Base-by-base conservation (phyloP, 2,797 vertebrate genomes). In the Cynodonichthys magdalenae region DNA sequence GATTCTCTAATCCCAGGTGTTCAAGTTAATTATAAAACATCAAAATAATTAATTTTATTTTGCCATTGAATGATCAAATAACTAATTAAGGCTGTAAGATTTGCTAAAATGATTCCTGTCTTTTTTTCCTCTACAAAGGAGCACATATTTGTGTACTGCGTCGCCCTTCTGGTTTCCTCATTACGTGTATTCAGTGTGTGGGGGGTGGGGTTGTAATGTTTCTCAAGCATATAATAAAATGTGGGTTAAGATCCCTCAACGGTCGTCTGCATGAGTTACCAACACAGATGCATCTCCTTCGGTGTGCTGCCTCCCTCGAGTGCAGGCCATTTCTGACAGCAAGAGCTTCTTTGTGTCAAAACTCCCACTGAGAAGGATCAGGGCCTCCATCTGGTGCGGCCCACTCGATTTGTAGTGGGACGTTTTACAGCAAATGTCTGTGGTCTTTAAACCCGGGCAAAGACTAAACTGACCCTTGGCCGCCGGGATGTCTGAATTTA, bases 1-100 rank as follows among this genome's bases (percentile, higher is more conserved):
- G 84, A 85, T 80, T 85, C 65, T 77, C 75, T 90, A 92, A 93
- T 92, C 90, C 90, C 86, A 87, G 87, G 90, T 91, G 11, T 39
- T 39, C 36, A 12, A 11, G 36, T 10, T 39, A 39, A 39, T 39
- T 39, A 39, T 12, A 39, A 11, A 12, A 39, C 10, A 39, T 12
- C 36, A 39, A 39, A 36, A 11, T 9, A 10, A 11, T 10, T 10
- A 9, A 11, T 36, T 10, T 11, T 36, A 2, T 36, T 39, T 39
- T 39, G 12, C 2, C 11, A 3, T 3, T 39, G 10, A 3, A 3
- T 11, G 11, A 39, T 39, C 10, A 39, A 12, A 3, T 39, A 39
- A 11, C 10, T 39, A 39, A 39, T 39, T 10, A 12, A 11, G 36
- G 11, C 36, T 12, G 29, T 24, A 34, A 3, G 17, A 48, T 70